Base-by-base conservation (phyloP, 2,888 invertebrate species). In the Eumerus sabulonum region DNA sequence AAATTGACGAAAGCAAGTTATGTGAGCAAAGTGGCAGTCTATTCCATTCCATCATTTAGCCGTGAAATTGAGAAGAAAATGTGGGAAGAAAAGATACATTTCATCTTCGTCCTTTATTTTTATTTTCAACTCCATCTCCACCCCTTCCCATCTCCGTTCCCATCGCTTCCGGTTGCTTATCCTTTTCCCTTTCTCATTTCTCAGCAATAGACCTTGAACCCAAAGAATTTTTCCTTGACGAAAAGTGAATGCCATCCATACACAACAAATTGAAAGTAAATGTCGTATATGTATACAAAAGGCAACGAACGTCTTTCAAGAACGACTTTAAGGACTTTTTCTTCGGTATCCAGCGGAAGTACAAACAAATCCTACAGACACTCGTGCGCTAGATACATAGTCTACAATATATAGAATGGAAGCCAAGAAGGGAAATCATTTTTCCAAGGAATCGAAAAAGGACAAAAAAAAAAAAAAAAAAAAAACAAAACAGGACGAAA, bases 1-100 rank as follows among this genome's bases (percentile, higher is more conserved):
- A 63, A 72, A 59, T 53, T 59, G 53, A 59, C 38, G 40, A 50
- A 72, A 72, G 59, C 13, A 1, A 51, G 45, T 59, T 59, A 51
- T 45, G 44, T 16, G 44, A 11, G 42, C 35, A 3, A 53, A 36
- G 35, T 53, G 40, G 27, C 51, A 57, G 36, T 14, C 19, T 56
- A 56, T 5, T n/a, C 27, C 27, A 27, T 27, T 7, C 27, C 27
- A 2, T 7, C 27, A 7, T 7, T 7, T 27, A 54, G 18, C 19
- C 40, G 27, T 27, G 62, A 38, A 9, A 38, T 16, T 11, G 44
- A 40, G 27, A 12, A 4, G 19, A 13, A 5, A 14, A 14, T 54
- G 14, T 14, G 35, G 11, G 11, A 40, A 40, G 16, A 59, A 44
- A 59, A 59, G 14, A 51, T 42, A 16, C 36, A n/a, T n/a, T n/a